Conservation (phyloP, 2,888 invertebrate genomes). For the Tiphia femorata region DNA sequence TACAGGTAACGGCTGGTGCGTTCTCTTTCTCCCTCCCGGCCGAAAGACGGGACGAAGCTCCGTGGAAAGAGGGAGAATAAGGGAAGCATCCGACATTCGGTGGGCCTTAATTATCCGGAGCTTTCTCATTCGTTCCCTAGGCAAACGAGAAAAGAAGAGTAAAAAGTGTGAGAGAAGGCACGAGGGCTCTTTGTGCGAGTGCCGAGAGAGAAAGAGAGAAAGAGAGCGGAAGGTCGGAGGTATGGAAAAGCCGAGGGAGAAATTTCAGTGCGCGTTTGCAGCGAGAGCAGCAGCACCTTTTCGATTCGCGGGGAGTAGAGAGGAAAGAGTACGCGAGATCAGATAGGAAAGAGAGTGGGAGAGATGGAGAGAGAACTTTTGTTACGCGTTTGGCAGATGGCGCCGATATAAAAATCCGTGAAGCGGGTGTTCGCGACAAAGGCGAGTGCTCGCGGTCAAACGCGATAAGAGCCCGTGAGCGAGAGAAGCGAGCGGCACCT, state of each 20-base stretch:
- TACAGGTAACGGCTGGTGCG: not conserved
- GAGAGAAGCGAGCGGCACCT: constrained; percentile 1
- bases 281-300: too few species aligned
- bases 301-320: not conserved
- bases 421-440: constrained; percentile 28
- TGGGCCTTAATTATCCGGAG: constrained; percentile 39
- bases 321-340: not conserved
- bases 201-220: not conserved
- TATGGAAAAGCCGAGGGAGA: not conserved
- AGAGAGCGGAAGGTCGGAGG: constrained; percentile 5
- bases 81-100: constrained; percentile 10
- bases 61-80: too few species aligned
- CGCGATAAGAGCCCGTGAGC: constrained; percentile 19
- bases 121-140: constrained; percentile 18
- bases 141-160: too few species aligned
- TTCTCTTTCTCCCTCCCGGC: constrained; percentile 7
- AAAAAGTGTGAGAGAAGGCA: constrained; percentile 16
- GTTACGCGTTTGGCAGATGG: constrained; percentile 13
- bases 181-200: constrained; percentile 24
- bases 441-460: constrained; percentile 15
- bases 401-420: constrained; percentile 37
- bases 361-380: constrained; percentile 18
- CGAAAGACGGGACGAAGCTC: too few species aligned
- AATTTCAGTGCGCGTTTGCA: too few species aligned
- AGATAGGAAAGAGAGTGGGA: not conserved